Evolutionary conservation across 2,888 invertebrate genomes (phyloP).

Genomic region (Cryptosula pallasiana): DNA sequence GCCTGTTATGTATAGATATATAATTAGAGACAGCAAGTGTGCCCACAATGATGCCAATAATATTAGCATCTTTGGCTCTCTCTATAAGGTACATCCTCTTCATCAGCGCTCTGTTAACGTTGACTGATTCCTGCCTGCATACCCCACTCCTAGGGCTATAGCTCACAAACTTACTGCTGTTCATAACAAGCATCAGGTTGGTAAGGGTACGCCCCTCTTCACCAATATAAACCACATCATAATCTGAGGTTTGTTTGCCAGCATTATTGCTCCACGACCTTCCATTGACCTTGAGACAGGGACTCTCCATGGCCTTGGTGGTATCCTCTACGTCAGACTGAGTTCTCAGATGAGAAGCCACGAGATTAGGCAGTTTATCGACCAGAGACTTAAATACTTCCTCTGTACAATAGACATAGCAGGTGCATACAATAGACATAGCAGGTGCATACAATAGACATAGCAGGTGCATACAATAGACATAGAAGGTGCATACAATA

Average conservation of each 20-base stretch:
- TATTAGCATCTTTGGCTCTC: conserved; percentile 81
- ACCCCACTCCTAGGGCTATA: conserved; percentile 46
- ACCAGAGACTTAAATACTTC: no score
- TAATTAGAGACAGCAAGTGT: conserved; percentile 75
- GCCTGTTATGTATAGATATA: conserved; percentile 66
- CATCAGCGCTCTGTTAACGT: conserved; percentile 64
- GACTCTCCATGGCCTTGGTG: neutral
- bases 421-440: no score
- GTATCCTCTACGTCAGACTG: neutral
- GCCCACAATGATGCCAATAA: conserved; percentile 83
- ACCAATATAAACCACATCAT: conserved; percentile 65
- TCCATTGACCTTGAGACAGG: neutral
- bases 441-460: no score
- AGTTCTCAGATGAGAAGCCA: neutral
- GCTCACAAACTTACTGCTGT: conserved; percentile 45
- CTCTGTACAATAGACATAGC: no score
- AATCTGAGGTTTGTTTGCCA: conserved; percentile 53
- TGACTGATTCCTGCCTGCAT: conserved; percentile 33
- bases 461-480: no score
- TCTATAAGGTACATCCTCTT: conserved; percentile 79
- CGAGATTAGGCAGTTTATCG: no score
- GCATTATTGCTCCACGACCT: conserved; percentile 3
- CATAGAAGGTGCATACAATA: no score
- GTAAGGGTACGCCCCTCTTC: conserved; percentile 63
- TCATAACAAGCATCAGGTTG: conserved; percentile 58